phyloP scores from a whole-genome alignment of 2,113 vertebrate species.

The Halichoeres trimaculatus region DNA sequence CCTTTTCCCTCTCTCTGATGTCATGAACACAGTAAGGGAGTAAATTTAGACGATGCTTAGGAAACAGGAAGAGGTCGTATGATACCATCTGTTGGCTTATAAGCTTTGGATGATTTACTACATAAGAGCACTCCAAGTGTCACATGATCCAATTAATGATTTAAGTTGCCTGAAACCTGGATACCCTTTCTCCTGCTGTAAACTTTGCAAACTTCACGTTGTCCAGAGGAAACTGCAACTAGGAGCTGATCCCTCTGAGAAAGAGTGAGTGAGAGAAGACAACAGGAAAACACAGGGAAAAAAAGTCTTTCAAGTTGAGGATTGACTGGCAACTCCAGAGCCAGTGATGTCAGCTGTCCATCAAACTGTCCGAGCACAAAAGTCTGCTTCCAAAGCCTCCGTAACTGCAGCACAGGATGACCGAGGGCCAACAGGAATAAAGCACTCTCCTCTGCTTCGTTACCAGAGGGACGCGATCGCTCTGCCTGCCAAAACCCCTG shows the following conservation, averaged over 20 bases:
- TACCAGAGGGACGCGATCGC: conserved; percentile 61
- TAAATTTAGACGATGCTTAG: conserved; percentile 45
- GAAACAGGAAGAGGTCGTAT: conserved; percentile 25
- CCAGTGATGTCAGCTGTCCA: conserved; percentile 80
- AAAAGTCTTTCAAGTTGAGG: conserved; percentile 54
- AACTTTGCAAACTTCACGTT: conserved; percentile 59
- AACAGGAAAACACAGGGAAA: conserved; percentile 15
- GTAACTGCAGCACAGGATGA: conserved; percentile 45
- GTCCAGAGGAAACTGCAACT: conserved; percentile 59
- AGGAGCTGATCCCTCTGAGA: conserved; percentile 43
- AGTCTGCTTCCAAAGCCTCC: conserved; percentile 56
- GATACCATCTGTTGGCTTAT: conserved; percentile 39
- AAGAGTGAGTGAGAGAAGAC: conserved; percentile 11
- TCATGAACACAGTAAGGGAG: conserved; percentile 41
- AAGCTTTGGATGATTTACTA: conserved; percentile 61
- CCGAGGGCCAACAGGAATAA: conserved; percentile 66
- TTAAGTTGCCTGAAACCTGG: conserved; percentile 11
- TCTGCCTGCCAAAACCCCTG: conserved; percentile 58
- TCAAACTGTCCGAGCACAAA: conserved; percentile 72
- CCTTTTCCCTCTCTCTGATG: conserved; percentile 48
- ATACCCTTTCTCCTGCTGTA: conserved; percentile 26
- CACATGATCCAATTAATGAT: conserved; percentile 56
- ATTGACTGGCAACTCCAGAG: conserved; percentile 75
- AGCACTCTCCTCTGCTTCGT: conserved; percentile 63
- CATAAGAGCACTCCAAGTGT: conserved; percentile 50